Conservation (phyloP, 1,140 invertebrate genomes). For the Pinna nobilis region DNA sequence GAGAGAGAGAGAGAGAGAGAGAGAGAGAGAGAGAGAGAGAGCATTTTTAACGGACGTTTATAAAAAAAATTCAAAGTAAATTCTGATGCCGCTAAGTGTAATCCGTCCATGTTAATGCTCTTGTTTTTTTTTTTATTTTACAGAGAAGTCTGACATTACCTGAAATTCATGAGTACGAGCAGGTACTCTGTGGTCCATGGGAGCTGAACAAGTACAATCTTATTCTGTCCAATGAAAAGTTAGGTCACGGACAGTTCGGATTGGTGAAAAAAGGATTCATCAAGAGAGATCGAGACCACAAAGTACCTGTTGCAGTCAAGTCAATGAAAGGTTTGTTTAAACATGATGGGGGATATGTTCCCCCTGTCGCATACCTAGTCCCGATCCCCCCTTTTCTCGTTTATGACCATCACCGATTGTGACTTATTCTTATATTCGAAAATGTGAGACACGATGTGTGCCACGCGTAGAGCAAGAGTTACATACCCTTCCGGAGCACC, state of each 20-base stretch:
- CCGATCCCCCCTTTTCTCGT: too few species aligned
- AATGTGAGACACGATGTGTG: too few species aligned
- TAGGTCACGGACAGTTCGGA: constrained; percentile 69
- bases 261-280: constrained; percentile 68
- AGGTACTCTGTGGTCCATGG: constrained; percentile 62
- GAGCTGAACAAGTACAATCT: constrained; percentile 65
- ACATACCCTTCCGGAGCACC: too few species aligned
- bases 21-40: too few species aligned
- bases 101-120: neutral
- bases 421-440: too few species aligned
- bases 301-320: constrained; percentile 67
- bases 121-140: neutral
- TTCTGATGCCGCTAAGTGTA: neutral
- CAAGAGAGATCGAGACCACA: constrained; percentile 60
- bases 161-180: constrained; percentile 61
- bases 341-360: too few species aligned
- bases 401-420: too few species aligned
- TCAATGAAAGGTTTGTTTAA: constrained; percentile 62
- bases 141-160: constrained; percentile 46
- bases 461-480: too few species aligned
- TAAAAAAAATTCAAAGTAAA: too few species aligned
- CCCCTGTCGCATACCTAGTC: too few species aligned
- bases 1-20: too few species aligned
- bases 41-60: too few species aligned
- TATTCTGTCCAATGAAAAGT: constrained; percentile 60